A percentile compares a stretch with the other conserved stretches of the same genome.
Conservation (phyloP, 2,797 vertebrate genomes). For the Rousettus madagascariensis region DNA sequence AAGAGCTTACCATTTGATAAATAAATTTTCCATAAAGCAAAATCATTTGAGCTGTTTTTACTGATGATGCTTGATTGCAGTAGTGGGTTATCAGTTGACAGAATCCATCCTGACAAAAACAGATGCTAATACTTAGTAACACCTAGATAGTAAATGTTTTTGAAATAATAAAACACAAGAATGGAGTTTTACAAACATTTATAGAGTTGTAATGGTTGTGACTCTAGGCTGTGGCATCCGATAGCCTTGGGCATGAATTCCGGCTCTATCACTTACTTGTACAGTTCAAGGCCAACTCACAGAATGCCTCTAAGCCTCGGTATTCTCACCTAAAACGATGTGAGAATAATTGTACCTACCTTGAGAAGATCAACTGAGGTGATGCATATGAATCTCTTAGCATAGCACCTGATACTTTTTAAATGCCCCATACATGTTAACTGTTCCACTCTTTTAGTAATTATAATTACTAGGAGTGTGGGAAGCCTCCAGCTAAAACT, state of each 20-base stretch:
- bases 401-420: neutral
- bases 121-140: constrained; percentile 2
- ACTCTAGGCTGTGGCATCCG: neutral
- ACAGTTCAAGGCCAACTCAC: neutral
- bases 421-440: neutral
- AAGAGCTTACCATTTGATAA: neutral
- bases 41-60: constrained; percentile 41
- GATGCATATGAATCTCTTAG: neutral
- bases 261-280: neutral
- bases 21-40: constrained; percentile 6
- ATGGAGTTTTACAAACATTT: neutral
- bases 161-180: neutral
- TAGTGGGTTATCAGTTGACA: neutral
- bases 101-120: constrained; percentile 17
- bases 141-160: neutral
- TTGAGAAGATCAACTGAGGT: neutral
- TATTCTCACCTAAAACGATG: neutral
- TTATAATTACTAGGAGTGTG: neutral
- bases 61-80: neutral
- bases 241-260: neutral
- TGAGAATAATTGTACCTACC: neutral
- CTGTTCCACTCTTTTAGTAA: neutral
- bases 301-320: neutral
- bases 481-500: neutral
- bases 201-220: neutral